These are phyloP conservation scores for Drosophila mulleri DNA, from an alignment of 2,888 invertebrate genomes.

Conservation along the genomic window DNA sequence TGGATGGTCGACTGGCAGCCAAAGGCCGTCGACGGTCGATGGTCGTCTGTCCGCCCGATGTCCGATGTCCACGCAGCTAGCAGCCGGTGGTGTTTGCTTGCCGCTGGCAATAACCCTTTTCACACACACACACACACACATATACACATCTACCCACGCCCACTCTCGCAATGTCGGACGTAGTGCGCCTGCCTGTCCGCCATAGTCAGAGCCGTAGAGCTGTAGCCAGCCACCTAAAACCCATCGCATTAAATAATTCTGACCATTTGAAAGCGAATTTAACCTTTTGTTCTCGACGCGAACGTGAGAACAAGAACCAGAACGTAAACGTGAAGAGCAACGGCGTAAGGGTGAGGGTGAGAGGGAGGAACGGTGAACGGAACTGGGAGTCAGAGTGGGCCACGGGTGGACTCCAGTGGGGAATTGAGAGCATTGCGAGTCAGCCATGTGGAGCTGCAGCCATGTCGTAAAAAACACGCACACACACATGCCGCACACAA, in stretches of 20 bases:
- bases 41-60: slow-evolving; percentile 30
- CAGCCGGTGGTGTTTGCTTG: slow-evolving; percentile 82
- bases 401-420: slow-evolving; percentile 15
- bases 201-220: slow-evolving; percentile 43
- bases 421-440: slow-evolving; percentile 44
- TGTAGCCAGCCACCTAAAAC: slow-evolving; percentile 53
- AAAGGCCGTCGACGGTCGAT: slow-evolving; percentile 34
- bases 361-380: not conserved
- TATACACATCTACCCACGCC: slow-evolving; percentile 27
- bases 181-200: slow-evolving; percentile 78
- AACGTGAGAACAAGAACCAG: slow-evolving; percentile 38
- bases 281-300: slow-evolving; percentile 79
- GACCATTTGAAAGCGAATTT: slow-evolving; percentile 84
- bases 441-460: slow-evolving; percentile 57
- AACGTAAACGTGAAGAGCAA: slow-evolving; percentile 4
- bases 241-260: slow-evolving; percentile 81
- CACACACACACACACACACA: slow-evolving; percentile 10
- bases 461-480: slow-evolving; percentile 26
- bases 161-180: slow-evolving; percentile 54
- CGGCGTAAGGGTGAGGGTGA: not conserved
- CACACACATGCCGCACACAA: slow-evolving; percentile 17
- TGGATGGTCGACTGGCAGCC: slow-evolving; percentile 59
- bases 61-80: slow-evolving; percentile 51
- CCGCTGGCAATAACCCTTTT: slow-evolving; percentile 83
- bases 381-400: not conserved